Percentiles rank a stretch among this genome's conserved stretches.
phyloP scores from a whole-genome alignment of 2,113 vertebrate genomes.

The Taurulus bubalis region DNA sequence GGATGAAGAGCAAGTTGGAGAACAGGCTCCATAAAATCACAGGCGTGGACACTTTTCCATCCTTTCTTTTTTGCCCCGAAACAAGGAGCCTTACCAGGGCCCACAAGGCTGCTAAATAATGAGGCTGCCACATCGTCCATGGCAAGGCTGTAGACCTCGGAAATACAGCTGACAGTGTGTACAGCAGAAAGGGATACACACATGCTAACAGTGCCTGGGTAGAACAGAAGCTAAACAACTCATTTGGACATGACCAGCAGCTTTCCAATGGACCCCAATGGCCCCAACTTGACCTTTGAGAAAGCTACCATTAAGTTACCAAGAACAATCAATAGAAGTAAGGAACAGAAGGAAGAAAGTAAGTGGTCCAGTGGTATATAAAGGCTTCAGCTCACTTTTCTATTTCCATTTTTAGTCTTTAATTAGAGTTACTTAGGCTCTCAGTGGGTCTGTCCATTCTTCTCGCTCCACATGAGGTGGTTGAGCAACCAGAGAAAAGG shows the following conservation, averaged over 20 bases:
- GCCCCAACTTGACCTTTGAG: neutral
- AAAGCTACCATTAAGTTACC: neutral
- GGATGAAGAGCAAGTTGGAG: constrained; percentile 52
- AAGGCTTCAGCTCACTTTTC: constrained; percentile 37
- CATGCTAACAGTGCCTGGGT: neutral
- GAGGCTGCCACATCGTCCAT: constrained; percentile 51
- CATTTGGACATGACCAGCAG: neutral
- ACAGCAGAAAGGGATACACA: neutral
- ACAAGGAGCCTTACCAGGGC: constrained; percentile 47
- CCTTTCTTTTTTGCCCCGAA: constrained; percentile 16
- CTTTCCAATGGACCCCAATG: neutral
- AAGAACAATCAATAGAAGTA: neutral
- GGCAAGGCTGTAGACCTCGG: neutral
- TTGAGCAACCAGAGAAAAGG: constrained; percentile 39
- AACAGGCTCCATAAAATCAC: constrained; percentile 62
- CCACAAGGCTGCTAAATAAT: constrained; percentile 53
- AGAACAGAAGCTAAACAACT: neutral
- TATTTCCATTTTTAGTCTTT: constrained; percentile 57
- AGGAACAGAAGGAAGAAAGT: neutral
- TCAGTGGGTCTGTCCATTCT: constrained; percentile 59
- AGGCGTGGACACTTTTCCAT: constrained; percentile 41
- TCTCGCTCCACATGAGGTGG: constrained; percentile 53
- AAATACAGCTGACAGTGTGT: constrained; percentile 10
- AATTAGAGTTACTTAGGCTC: constrained; percentile 75
- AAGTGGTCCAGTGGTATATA: constrained; percentile 2